Evolutionary conservation across 2,113 vertebrate species (phyloP).

Genomic region (Oophaga pumilio): DNA sequence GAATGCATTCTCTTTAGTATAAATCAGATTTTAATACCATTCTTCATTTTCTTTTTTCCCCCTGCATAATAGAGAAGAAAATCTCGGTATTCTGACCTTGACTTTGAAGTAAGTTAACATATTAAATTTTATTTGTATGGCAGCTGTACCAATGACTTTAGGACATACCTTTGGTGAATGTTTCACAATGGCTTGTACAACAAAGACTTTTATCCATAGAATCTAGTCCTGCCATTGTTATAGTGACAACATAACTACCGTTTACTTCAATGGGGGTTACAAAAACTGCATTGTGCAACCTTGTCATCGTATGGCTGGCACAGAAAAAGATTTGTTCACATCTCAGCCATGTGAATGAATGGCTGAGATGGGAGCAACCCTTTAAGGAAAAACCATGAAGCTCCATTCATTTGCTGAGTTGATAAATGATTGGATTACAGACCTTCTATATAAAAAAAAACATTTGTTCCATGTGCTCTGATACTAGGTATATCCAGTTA

Average conservation of each 20-base stretch:
- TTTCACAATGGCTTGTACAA: not conserved
- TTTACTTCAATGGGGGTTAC: too few relatives aligned
- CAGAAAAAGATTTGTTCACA: too few relatives aligned
- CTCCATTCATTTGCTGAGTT: not conserved
- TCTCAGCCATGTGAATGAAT: too few relatives aligned
- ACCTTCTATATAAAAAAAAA: not conserved
- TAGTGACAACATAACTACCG: too few relatives aligned
- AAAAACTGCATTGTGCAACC: too few relatives aligned
- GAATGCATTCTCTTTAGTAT: conserved; percentile 39
- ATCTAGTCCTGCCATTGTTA: too few relatives aligned
- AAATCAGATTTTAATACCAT: conserved; percentile 69
- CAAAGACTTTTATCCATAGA: not conserved
- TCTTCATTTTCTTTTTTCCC: conserved; percentile 69
- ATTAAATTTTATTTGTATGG: conserved; percentile 66
- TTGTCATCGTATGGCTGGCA: too few relatives aligned
- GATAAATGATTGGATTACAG: not conserved
- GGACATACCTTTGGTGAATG: not conserved
- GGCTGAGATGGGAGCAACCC: not conserved
- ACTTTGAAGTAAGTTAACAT: conserved; percentile 95
- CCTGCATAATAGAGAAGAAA: conserved; percentile 93
- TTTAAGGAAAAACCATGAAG: not conserved
- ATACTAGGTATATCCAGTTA: not conserved
- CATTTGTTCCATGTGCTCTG: not conserved
- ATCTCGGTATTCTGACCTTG: conserved; percentile 97
- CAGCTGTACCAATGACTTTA: conserved; percentile 8